Evolutionary conservation across 2,113 vertebrate species (phyloP).

Genomic region (Colaptes auratus): DNA sequence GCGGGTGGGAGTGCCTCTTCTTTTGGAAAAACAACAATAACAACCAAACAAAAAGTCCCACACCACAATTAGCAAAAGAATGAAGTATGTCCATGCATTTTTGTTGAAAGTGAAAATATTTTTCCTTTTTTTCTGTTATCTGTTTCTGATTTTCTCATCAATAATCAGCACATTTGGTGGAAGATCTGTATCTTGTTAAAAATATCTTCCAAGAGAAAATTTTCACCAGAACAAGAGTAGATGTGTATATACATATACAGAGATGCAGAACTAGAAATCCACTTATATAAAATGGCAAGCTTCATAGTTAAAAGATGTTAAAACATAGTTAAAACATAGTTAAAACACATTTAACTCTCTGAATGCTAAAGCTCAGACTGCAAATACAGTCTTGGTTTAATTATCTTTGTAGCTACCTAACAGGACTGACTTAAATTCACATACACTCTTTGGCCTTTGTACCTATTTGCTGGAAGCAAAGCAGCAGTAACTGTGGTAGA

Average conservation of each 20-base stretch:
- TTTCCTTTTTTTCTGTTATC: neutral
- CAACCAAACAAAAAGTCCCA: neutral
- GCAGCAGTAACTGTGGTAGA: neutral
- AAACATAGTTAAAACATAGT: neutral
- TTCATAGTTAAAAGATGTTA: neutral
- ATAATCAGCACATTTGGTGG: neutral
- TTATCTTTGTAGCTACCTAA: neutral
- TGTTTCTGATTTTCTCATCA: constrained; percentile 4
- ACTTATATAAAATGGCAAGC: neutral
- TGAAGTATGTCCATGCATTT: neutral
- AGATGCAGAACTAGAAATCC: neutral
- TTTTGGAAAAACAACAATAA: neutral
- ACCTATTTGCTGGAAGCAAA: neutral
- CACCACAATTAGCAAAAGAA: neutral
- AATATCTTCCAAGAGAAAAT: neutral
- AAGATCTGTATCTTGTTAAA: constrained; percentile 39
- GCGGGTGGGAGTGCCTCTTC: neutral
- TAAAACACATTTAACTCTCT: neutral
- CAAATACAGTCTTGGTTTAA: neutral
- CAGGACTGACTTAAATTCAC: neutral
- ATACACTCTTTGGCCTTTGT: neutral
- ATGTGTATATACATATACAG: neutral
- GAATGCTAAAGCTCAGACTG: neutral
- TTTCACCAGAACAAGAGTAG: neutral
- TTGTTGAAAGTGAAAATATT: neutral